Percentiles rank a stretch among this genome's conserved stretches.
These are phyloP conservation scores for zebrafish (Danio rerio) DNA, from an alignment of 2,113 vertebrate genomes.

Conservation along the genomic window DNA sequence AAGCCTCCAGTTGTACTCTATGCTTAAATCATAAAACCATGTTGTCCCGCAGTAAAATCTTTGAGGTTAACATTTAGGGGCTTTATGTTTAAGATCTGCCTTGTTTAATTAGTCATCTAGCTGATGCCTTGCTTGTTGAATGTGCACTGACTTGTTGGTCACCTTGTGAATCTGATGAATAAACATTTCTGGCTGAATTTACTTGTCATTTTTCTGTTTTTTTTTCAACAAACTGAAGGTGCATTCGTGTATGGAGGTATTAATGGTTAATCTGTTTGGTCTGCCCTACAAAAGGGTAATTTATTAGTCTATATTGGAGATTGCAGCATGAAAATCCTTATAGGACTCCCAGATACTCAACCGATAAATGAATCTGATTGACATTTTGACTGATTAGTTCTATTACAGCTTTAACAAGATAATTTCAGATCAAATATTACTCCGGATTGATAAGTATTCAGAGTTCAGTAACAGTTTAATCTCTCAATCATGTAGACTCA, in stretches of 20 bases:
- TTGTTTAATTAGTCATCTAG: not conserved
- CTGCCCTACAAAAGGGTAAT: not conserved
- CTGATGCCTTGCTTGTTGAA: not conserved
- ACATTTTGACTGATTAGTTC: not conserved
- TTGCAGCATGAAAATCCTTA: not conserved
- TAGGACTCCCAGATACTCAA: not conserved
- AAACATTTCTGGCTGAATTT: constrained; percentile 47
- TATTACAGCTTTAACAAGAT: not conserved
- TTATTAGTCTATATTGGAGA: not conserved
- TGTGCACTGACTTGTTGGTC: not conserved
- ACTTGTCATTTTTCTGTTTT: not conserved
- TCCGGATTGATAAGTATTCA: no score
- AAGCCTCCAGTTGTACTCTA: not conserved
- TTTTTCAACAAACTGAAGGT: not conserved
- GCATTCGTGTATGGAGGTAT: not conserved
- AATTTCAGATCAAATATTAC: not conserved
- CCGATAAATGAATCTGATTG: not conserved
- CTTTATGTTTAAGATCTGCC: not conserved
- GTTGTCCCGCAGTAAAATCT: not conserved
- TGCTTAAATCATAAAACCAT: not conserved
- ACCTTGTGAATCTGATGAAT: constrained; percentile 30
- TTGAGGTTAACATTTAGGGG: not conserved
- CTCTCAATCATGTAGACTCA: no score
- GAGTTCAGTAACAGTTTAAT: no score
- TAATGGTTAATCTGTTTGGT: not conserved